Percentiles rank a stretch among this genome's conserved stretches.
phyloP scores from a whole-genome alignment of 2,888 invertebrate genomes.

The Thecophora atra region DNA sequence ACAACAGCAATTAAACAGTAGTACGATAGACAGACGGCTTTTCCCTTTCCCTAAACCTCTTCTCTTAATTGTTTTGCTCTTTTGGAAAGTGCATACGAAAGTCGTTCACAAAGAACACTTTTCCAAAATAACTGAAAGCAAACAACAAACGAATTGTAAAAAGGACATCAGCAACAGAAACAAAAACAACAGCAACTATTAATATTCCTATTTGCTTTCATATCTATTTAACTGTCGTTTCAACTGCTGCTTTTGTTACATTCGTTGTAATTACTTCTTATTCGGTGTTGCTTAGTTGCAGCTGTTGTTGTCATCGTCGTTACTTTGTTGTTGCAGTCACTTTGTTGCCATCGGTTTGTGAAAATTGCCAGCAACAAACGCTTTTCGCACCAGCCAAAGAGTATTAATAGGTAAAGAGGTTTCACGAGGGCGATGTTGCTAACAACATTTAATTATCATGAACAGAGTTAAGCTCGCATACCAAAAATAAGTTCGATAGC shows the following conservation, averaged over 20 bases:
- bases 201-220: neutral
- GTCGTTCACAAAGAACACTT: neutral
- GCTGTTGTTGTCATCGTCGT: neutral
- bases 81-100: neutral
- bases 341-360: slow-evolving; percentile 4
- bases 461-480: too few species aligned
- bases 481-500: too few species aligned
- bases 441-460: too few species aligned
- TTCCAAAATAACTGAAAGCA: neutral
- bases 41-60: too few species aligned
- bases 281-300: neutral
- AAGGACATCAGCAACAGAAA: neutral
- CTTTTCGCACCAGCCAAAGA: too few species aligned
- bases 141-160: slow-evolving; percentile 2
- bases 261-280: neutral
- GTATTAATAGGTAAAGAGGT: too few species aligned
- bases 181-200: neutral
- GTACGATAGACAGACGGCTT: too few species aligned
- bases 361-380: neutral
- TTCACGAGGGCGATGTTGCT: too few species aligned
- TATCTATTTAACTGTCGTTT: neutral
- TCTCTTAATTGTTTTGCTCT: too few species aligned
- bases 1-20: too few species aligned
- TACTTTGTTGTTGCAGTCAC: neutral
- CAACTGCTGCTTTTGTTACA: neutral